Evolutionary conservation across 35 echinoderm and acorn worm species (phyloP).

Genomic region (Lytechinus variegatus): DNA sequence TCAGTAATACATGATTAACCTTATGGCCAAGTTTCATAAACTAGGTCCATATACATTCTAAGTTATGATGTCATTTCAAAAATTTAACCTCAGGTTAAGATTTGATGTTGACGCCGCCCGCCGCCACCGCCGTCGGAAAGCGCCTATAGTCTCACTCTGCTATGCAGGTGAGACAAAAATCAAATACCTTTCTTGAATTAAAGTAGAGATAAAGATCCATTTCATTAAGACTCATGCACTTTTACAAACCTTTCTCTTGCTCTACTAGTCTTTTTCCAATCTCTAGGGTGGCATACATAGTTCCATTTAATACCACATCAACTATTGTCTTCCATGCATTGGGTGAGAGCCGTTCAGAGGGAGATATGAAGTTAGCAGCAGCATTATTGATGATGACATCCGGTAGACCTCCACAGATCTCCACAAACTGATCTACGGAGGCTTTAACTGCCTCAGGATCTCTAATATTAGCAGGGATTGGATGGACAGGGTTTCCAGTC

Average conservation of each 20-base stretch:
- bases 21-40: no score
- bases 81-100: no score
- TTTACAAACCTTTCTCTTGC: conserved; percentile 85
- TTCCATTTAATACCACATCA: conserved; percentile 96
- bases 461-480: conserved; percentile 82
- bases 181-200: no score
- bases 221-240: background rate
- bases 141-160: no score
- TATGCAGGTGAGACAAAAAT: no score
- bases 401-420: conserved; percentile 70
- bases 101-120: no score
- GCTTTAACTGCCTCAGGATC: conserved; percentile 72
- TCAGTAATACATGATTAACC: no score
- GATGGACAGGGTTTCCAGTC: conserved; percentile 90
- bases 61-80: no score
- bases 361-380: conserved; percentile 95
- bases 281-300: conserved; percentile 84
- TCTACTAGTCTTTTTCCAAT: conserved; percentile 94
- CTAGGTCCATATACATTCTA: no score
- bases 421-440: conserved; percentile 77
- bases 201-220: no score
- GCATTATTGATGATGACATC: conserved; percentile 96
- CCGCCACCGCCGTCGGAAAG: no score
- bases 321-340: conserved; percentile 95
- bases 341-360: conserved; percentile 80